phyloP scores from a whole-genome alignment of 2,113 vertebrate genomes.

The Bettongia penicillata region DNA sequence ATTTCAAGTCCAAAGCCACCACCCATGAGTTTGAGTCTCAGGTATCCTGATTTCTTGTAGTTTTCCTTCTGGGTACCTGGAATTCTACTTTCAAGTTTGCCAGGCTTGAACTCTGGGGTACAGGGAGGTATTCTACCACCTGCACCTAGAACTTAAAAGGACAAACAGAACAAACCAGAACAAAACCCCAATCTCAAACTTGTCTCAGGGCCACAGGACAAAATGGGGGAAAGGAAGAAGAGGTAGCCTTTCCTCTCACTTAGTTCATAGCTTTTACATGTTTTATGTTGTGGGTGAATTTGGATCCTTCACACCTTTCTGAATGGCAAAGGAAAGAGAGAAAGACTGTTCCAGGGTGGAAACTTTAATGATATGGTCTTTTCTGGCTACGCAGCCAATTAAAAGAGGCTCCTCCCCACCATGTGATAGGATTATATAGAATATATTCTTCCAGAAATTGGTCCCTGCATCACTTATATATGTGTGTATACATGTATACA shows the following conservation, averaged over 20 bases:
- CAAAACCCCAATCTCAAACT: neutral
- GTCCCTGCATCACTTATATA: neutral
- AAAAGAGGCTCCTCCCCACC: neutral
- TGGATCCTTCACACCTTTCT: no score
- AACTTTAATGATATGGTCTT: neutral
- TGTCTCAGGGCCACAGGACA: neutral
- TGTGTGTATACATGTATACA: no score
- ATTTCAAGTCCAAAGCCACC: no score
- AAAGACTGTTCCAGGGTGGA: neutral
- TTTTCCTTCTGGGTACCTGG: neutral
- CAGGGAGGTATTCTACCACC: neutral
- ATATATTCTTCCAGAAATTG: neutral
- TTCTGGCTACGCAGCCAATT: neutral
- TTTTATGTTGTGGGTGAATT: no score
- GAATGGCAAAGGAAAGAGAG: no score
- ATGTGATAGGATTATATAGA: neutral
- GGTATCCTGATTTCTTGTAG: neutral
- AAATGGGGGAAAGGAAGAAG: neutral
- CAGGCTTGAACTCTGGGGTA: no score
- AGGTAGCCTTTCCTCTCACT: neutral
- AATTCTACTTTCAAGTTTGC: neutral
- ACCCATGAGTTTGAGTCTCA: no score
- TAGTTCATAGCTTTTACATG: no score
- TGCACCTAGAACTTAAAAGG: neutral
- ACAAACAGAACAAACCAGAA: neutral